Evolutionary conservation across 2,888 invertebrate genomes (phyloP).

Genomic region (Neoscelio sp.): DNA sequence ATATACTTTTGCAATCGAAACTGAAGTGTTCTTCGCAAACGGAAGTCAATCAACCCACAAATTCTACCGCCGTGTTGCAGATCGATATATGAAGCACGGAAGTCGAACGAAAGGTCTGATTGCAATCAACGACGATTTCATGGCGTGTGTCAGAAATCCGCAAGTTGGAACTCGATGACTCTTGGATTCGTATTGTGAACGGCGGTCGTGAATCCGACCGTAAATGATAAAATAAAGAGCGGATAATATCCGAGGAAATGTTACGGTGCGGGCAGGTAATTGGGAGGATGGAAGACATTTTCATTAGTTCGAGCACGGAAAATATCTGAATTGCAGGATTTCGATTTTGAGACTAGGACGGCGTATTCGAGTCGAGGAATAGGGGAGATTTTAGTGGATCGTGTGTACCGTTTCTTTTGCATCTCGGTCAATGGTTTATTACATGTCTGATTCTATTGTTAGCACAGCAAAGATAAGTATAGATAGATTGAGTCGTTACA

Average conservation of each 20-base stretch:
- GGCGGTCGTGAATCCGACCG: background rate
- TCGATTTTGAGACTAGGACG: too few species aligned
- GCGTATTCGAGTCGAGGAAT: too few species aligned
- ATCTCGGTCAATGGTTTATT: conserved; percentile 33
- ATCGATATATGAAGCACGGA: conserved; percentile 73
- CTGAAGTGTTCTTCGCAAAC: conserved; percentile 68
- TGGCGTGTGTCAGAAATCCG: conserved; percentile 58
- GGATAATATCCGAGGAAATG: background rate
- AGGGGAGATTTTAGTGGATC: too few species aligned
- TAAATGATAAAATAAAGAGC: background rate
- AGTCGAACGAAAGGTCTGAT: conserved; percentile 78
- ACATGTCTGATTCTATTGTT: conserved; percentile 65
- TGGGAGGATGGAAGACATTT: background rate
- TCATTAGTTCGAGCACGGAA: too few species aligned
- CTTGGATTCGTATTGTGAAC: conserved; percentile 58
- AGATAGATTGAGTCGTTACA: conserved; percentile 69
- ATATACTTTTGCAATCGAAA: conserved; percentile 60
- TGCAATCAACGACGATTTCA: conserved; percentile 79
- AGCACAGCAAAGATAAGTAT: conserved; percentile 60
- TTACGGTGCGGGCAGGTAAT: background rate
- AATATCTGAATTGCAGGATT: too few species aligned
- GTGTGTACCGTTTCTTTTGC: too few species aligned
- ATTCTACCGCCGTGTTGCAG: conserved; percentile 46
- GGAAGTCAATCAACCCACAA: conserved; percentile 69
- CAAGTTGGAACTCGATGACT: conserved; percentile 71